A percentile compares a stretch with the other conserved stretches of the same genome.
phyloP scores from a whole-genome alignment of 2,888 invertebrate genomes.

The Sturmia bella region DNA sequence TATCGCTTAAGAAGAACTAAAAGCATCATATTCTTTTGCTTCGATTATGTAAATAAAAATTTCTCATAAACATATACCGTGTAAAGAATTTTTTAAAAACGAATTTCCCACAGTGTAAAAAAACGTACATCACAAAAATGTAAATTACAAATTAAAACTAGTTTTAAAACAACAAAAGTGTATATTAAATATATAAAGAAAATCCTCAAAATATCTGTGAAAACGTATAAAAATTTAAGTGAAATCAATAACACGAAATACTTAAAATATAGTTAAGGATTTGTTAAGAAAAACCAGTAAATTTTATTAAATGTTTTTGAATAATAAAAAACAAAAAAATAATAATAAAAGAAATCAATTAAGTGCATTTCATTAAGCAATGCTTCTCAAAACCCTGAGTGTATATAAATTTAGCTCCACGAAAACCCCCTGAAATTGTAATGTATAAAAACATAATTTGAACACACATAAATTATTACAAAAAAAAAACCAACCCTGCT shows the following conservation, averaged over 20 bases:
- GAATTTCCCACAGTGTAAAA: not conserved
- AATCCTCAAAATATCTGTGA: conserved; percentile 69
- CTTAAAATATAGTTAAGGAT: conserved; percentile 12
- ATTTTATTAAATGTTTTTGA: conserved; percentile 1
- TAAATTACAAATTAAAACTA: conserved; percentile 33
- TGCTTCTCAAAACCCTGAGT: not conserved
- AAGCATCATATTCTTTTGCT: not conserved
- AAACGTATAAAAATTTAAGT: conserved; percentile 59
- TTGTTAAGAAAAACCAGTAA: not conserved
- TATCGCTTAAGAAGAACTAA: not conserved
- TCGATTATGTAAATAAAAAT: not conserved
- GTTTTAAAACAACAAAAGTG: conserved; percentile 43
- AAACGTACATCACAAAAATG: conserved; percentile 22
- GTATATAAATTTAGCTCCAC: not conserved
- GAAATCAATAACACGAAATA: conserved; percentile 29
- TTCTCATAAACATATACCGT: not conserved
- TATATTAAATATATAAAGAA: conserved; percentile 63
- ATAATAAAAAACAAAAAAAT: conserved; percentile 9
- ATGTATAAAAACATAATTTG: no score
- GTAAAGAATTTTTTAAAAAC: not conserved
- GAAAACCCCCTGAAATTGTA: not conserved
- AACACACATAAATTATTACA: conserved; percentile 7
- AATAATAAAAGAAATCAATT: not conserved
- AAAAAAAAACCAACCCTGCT: conserved; percentile 3
- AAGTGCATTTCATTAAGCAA: conserved; percentile 11